phyloP scores from a whole-genome alignment of 1,140 invertebrate species.

The Drosophila yakuba region DNA sequence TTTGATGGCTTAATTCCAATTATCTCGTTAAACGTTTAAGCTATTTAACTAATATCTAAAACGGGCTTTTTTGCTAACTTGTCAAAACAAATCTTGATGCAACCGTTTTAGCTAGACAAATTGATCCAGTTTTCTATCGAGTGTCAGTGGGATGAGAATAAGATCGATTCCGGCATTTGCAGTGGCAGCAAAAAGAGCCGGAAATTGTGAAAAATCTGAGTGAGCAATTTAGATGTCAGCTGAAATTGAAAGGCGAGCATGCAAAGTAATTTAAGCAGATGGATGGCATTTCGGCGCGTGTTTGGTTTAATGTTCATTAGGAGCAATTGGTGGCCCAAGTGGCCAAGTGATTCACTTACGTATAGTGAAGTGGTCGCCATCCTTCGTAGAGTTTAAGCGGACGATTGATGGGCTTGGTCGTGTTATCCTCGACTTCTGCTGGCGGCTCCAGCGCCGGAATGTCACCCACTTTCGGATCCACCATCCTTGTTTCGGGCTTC shows the following conservation, averaged over 20 bases:
- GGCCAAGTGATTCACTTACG: slow-evolving; percentile 58
- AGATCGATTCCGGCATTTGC: slow-evolving; percentile 18
- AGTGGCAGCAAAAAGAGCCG: slow-evolving; percentile 29
- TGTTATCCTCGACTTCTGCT: slow-evolving; percentile 37
- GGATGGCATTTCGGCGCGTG: slow-evolving; percentile 5
- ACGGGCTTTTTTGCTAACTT: slow-evolving; percentile 13
- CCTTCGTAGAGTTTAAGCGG: slow-evolving; percentile 72
- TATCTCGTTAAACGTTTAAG: slow-evolving; percentile 14
- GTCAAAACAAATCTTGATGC: slow-evolving; percentile 24
- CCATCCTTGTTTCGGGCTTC: slow-evolving; percentile 10
- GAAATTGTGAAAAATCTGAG: slow-evolving; percentile 44
- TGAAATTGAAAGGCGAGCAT: slow-evolving; percentile 57
- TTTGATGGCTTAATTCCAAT: background rate
- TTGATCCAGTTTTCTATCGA: slow-evolving; percentile 18
- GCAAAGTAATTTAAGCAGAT: slow-evolving; percentile 49
- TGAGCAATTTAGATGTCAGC: slow-evolving; percentile 58
- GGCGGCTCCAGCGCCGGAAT: slow-evolving; percentile 47
- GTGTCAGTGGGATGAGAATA: slow-evolving; percentile 5
- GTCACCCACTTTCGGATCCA: slow-evolving; percentile 61
- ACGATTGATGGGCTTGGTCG: slow-evolving; percentile 49
- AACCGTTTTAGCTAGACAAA: slow-evolving; percentile 17
- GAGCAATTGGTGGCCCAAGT: slow-evolving; percentile 50
- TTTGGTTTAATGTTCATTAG: slow-evolving; percentile 49
- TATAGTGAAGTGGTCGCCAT: slow-evolving; percentile 78
- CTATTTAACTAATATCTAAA: slow-evolving; percentile 10